phyloP scores from a whole-genome alignment of 1,140 invertebrate genomes.

The Cydia strobilella region DNA sequence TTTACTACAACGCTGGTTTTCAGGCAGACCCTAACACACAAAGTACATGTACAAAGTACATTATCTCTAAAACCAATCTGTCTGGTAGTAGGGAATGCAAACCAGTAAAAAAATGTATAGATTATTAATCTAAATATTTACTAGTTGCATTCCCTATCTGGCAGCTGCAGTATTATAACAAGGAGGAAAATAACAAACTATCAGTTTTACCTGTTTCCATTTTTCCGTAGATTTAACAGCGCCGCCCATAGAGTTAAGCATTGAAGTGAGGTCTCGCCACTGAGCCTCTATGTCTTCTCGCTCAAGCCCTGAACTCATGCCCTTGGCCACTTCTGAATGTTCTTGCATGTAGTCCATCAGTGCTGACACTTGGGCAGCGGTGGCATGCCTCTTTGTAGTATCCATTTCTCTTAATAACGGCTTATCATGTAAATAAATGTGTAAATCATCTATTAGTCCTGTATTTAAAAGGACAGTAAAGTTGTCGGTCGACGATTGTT shows the following conservation, averaged over 20 bases:
- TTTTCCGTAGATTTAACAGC: constrained; percentile 42
- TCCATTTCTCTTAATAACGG: constrained; percentile 33
- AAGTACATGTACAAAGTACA: no score
- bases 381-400: constrained; percentile 36
- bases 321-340: constrained; percentile 38
- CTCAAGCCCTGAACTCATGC: constrained; percentile 35
- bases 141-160: no score
- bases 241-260: constrained; percentile 42
- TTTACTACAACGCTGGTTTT: no score
- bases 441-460: not conserved
- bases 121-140: no score
- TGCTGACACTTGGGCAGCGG: constrained; percentile 36
- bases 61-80: no score
- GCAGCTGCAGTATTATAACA: not conserved
- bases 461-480: not conserved
- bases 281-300: constrained; percentile 39
- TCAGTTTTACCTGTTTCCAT: constrained; percentile 40
- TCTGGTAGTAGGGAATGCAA: no score
- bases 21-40: no score
- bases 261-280: constrained; percentile 40
- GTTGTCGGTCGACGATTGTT: not conserved
- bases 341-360: constrained; percentile 42
- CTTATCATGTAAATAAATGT: not conserved
- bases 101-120: no score
- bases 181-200: not conserved